These are phyloP conservation scores for Macrochelys suwanniensis DNA, from an alignment of 2,797 vertebrate species.

Conservation along the genomic window DNA sequence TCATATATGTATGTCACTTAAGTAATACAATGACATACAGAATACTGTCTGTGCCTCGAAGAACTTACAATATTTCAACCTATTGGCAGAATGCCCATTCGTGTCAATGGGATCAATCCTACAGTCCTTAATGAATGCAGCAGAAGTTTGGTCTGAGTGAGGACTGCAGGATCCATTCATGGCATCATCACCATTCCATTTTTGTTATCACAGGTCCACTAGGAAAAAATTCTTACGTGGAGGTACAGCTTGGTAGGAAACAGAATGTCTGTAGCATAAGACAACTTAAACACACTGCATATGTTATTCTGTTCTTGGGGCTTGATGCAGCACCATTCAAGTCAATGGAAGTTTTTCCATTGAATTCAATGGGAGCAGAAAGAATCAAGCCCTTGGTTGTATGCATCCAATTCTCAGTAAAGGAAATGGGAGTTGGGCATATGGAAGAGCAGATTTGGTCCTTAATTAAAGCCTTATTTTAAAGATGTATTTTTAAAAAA, in stretches of 20 bases:
- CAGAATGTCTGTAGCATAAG: not conserved
- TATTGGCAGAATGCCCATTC: not conserved
- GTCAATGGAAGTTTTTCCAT: not conserved
- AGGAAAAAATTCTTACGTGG: not conserved
- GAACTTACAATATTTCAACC: not conserved
- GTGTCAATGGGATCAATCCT: not conserved
- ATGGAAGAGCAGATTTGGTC: not conserved
- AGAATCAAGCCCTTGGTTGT: not conserved
- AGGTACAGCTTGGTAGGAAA: not conserved
- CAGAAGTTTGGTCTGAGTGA: not conserved
- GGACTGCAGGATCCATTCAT: not conserved
- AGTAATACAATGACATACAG: not conserved
- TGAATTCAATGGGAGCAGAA: not conserved
- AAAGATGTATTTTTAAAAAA: not conserved
- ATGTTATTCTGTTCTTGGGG: not conserved
- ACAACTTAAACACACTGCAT: rapidly evolving
- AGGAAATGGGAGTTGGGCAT: not conserved
- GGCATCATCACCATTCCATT: not conserved
- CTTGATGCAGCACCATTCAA: not conserved
- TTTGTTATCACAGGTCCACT: not conserved
- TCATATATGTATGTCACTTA: not conserved
- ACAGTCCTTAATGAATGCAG: not conserved
- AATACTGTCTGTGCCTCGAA: not conserved
- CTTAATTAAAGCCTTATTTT: rapidly evolving
- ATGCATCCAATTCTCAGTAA: not conserved